A percentile compares a stretch with the other conserved stretches of the same genome.
These are phyloP conservation scores for Dryobates pubescens DNA, from an alignment of 2,797 vertebrate species.

Conservation along the genomic window DNA sequence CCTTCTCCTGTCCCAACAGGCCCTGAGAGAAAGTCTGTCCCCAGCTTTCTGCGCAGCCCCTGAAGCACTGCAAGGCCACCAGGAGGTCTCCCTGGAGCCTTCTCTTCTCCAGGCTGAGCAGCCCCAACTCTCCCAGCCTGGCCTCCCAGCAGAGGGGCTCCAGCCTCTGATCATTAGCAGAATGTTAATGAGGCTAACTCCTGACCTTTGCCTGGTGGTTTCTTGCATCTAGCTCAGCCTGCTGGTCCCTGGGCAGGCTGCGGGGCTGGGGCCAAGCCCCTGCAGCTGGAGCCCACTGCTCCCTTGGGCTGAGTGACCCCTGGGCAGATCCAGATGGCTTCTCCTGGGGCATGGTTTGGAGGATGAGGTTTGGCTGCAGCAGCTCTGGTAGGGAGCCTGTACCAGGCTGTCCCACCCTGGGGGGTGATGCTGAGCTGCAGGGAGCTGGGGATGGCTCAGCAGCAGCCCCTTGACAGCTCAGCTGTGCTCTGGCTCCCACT, in stretches of 20 bases:
- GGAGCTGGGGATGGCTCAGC: background rate
- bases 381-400: accelerated
- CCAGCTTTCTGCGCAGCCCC: too few relatives aligned
- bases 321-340: background rate
- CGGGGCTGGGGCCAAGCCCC: background rate
- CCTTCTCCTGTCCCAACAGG: too few relatives aligned
- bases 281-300: accelerated
- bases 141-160: too few relatives aligned
- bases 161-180: background rate
- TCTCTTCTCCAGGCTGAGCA: too few relatives aligned
- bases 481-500: background rate
- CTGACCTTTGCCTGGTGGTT: background rate
- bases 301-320: accelerated
- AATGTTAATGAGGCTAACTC: background rate
- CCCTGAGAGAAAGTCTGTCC: too few relatives aligned
- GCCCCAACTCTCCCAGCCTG: too few relatives aligned
- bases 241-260: background rate
- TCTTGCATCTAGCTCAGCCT: background rate
- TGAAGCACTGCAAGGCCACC: too few relatives aligned
- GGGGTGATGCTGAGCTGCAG: background rate
- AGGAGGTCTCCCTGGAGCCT: too few relatives aligned
- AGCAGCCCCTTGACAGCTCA: background rate
- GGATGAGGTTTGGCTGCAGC: background rate
- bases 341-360: accelerated
- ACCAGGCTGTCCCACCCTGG: background rate